Conservation (phyloP, 2,113 vertebrate genomes). For the Upupa epops region DNA sequence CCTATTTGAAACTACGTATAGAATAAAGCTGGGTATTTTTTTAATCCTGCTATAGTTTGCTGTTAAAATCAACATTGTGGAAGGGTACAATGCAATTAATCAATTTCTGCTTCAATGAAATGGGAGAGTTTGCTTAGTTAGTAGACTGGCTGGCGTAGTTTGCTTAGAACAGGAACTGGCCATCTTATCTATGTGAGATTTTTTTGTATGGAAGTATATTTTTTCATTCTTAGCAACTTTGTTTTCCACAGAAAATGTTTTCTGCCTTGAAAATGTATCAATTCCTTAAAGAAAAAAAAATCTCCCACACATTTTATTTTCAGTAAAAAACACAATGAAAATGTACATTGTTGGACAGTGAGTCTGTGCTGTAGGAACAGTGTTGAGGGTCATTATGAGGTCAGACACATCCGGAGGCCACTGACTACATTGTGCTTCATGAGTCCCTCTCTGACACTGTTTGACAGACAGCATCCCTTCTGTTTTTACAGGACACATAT, state of each 20-base stretch:
- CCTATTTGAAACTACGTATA: not conserved
- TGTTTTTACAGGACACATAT: not conserved
- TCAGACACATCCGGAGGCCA: slow-evolving; percentile 15
- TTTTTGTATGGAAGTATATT: not conserved
- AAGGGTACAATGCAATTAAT: not conserved
- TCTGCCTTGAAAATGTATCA: not conserved
- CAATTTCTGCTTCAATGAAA: not conserved
- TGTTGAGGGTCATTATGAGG: not conserved
- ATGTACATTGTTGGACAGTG: not conserved
- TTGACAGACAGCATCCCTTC: not conserved
- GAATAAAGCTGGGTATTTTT: not conserved
- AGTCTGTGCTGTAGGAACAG: not conserved
- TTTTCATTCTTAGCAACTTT: not conserved
- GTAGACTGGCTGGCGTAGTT: not conserved
- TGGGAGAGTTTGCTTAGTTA: not conserved
- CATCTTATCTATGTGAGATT: not conserved
- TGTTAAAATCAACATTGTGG: not conserved
- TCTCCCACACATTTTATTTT: not conserved
- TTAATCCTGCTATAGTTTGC: not conserved
- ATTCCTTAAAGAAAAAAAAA: not conserved
- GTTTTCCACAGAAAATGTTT: too few species aligned
- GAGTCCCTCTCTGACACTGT: not conserved
- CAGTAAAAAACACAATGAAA: not conserved
- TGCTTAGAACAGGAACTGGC: not conserved
- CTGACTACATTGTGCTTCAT: not conserved